A percentile compares a stretch with the other conserved stretches of the same genome.
Conservation (phyloP, 2,113 vertebrate genomes). For the Micronisus gabar region DNA sequence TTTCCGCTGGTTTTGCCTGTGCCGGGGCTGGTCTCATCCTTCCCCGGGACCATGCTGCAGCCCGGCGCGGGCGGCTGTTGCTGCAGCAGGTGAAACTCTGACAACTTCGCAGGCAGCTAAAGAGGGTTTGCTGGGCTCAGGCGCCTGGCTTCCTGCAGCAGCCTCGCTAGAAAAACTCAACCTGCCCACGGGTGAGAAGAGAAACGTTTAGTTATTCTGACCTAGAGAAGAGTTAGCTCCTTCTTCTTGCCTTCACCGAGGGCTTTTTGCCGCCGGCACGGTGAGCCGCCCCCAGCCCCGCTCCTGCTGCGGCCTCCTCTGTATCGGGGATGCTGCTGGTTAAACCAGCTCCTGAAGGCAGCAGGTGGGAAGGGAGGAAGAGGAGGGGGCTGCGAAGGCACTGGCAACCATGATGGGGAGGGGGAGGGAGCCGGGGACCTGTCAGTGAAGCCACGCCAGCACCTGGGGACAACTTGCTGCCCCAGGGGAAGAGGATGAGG, state of each 20-base stretch:
- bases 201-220: not conserved
- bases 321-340: not conserved
- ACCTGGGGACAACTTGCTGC: not conserved
- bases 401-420: not conserved
- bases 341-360: not conserved
- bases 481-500: not conserved
- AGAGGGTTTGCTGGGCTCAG: not conserved
- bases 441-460: not conserved
- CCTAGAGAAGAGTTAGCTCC: not conserved
- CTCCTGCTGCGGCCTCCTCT: not conserved
- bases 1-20: not conserved
- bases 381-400: not conserved
- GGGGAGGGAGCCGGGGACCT: not conserved
- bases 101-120: not conserved
- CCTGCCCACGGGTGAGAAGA: not conserved
- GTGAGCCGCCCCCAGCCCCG: not conserved
- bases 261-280: fast-evolving
- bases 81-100: not conserved
- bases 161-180: not conserved
- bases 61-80: fast-evolving
- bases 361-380: not conserved
- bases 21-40: not conserved
- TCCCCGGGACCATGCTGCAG: fast-evolving
- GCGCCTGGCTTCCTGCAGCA: not conserved
- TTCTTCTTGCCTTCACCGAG: not conserved